These are phyloP conservation scores for Drosophila pseudoananassae DNA, from an alignment of 1,140 invertebrate species.

Conservation along the genomic window DNA sequence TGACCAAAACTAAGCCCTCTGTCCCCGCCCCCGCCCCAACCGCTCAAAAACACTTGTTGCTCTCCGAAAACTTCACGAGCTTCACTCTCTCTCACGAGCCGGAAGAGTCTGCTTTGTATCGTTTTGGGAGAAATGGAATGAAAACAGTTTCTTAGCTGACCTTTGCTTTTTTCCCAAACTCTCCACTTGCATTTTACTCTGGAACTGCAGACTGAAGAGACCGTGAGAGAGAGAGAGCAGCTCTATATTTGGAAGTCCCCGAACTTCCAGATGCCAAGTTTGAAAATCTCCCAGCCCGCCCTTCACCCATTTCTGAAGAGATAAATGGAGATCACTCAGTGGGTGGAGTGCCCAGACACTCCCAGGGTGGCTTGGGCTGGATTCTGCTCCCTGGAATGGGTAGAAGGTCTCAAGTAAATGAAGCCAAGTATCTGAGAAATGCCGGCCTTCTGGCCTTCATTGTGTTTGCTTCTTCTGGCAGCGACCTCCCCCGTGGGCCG, in stretches of 20 bases:
- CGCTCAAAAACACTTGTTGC: not conserved
- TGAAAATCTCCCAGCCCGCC: conserved; percentile 20
- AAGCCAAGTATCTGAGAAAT: not conserved
- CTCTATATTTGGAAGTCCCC: not conserved
- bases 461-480: conserved; percentile 18
- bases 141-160: not conserved
- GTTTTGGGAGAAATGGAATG: too few species aligned
- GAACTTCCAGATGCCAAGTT: not conserved
- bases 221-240: not conserved
- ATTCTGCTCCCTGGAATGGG: not conserved
- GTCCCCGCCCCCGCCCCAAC: conserved; percentile 2
- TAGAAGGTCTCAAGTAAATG: too few species aligned
- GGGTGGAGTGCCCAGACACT: not conserved
- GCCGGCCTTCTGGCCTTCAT: not conserved
- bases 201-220: too few species aligned
- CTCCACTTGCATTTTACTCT: too few species aligned
- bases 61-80: not conserved
- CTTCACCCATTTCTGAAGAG: conserved; percentile 36
- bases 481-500: conserved; percentile 30
- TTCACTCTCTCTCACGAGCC: not conserved
- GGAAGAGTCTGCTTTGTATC: too few species aligned
- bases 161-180: not conserved
- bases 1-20: conserved; percentile 20
- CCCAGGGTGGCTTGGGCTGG: not conserved
- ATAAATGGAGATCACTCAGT: not conserved